A percentile compares a stretch with the other conserved stretches of the same genome.
Evolutionary conservation across 1,140 invertebrate species (phyloP).

Genomic region (Drosophila paulistorum): DNA sequence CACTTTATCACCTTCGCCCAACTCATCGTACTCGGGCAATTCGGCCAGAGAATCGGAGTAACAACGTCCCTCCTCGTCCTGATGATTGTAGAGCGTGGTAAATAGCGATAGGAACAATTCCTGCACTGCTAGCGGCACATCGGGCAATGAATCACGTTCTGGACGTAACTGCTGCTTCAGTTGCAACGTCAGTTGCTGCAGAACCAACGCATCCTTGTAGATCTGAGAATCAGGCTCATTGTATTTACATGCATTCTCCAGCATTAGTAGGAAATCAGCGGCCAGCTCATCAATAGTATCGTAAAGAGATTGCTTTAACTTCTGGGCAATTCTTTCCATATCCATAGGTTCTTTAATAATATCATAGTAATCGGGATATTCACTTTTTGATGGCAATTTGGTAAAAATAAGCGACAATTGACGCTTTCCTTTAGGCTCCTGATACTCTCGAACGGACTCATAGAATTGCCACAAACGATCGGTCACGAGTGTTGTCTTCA

Average conservation of each 20-base stretch:
- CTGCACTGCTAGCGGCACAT: slow-evolving; percentile 94
- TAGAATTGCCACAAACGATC: slow-evolving; percentile 94
- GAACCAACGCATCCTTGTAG: slow-evolving; percentile 97
- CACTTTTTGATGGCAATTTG: slow-evolving; percentile 95
- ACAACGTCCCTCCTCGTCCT: slow-evolving; percentile 97
- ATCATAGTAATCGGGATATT: slow-evolving; percentile 99
- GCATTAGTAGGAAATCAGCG: slow-evolving; percentile 97
- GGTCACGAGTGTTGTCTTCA: slow-evolving; percentile 84
- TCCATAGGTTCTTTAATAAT: slow-evolving; percentile 99
- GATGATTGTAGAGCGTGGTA: slow-evolving; percentile 96
- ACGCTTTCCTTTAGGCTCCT: slow-evolving; percentile 92
- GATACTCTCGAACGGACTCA: slow-evolving; percentile 94
- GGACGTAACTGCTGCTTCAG: slow-evolving; percentile 93
- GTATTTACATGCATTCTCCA: slow-evolving; percentile 99
- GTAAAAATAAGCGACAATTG: slow-evolving; percentile 96
- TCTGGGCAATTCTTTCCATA: slow-evolving; percentile 96
- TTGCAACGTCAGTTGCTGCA: slow-evolving; percentile 96
- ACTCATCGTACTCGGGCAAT: slow-evolving; percentile 93
- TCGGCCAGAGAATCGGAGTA: slow-evolving; percentile 98
- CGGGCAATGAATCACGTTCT: slow-evolving; percentile 93
- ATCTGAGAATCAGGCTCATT: slow-evolving; percentile 99
- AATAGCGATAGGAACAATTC: slow-evolving; percentile 96
- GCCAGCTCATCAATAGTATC: slow-evolving; percentile 95
- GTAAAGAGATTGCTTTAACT: slow-evolving; percentile 91
- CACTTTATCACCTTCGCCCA: slow-evolving; percentile 86